Evolutionary conservation across 1,140 invertebrate species (phyloP).

Genomic region (Zaprionus lachaisei): DNA sequence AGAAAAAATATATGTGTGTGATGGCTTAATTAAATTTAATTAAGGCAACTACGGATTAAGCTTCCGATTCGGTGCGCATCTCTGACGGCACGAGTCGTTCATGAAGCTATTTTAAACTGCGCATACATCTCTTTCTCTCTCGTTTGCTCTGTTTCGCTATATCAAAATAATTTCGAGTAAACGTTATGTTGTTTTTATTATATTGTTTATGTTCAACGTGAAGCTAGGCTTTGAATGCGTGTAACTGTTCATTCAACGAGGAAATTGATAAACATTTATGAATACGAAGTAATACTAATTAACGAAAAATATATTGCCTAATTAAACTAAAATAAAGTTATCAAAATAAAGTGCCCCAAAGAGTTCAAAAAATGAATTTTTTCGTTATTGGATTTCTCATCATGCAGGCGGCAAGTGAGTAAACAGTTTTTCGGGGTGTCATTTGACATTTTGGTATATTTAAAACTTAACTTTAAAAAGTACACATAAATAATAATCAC

Average conservation of each 20-base stretch:
- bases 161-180: not conserved
- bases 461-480: not conserved
- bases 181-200: slow-evolving; percentile 1
- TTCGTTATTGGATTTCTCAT: slow-evolving; percentile 82
- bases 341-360: slow-evolving; percentile 44
- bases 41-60: slow-evolving; percentile 53
- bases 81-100: slow-evolving; percentile 54
- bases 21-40: slow-evolving; percentile 79
- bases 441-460: not conserved
- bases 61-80: slow-evolving; percentile 63
- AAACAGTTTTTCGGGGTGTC: slow-evolving; percentile 31
- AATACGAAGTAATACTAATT: slow-evolving; percentile 56
- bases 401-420: slow-evolving; percentile 84
- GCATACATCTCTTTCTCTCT: not conserved
- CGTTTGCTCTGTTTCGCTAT: not conserved
- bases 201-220: slow-evolving; percentile 25
- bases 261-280: slow-evolving; percentile 28
- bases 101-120: slow-evolving; percentile 38
- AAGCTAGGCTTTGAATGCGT: slow-evolving; percentile 33
- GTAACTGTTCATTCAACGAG: slow-evolving; percentile 38
- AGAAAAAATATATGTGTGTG: slow-evolving; percentile 58
- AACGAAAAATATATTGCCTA: slow-evolving; percentile 30
- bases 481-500: not conserved
- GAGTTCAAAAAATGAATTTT: slow-evolving; percentile 75
- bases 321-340: slow-evolving; percentile 26